Evolutionary conservation across 2,113 vertebrate species (phyloP).

Genomic region (Microcebus murinus): DNA sequence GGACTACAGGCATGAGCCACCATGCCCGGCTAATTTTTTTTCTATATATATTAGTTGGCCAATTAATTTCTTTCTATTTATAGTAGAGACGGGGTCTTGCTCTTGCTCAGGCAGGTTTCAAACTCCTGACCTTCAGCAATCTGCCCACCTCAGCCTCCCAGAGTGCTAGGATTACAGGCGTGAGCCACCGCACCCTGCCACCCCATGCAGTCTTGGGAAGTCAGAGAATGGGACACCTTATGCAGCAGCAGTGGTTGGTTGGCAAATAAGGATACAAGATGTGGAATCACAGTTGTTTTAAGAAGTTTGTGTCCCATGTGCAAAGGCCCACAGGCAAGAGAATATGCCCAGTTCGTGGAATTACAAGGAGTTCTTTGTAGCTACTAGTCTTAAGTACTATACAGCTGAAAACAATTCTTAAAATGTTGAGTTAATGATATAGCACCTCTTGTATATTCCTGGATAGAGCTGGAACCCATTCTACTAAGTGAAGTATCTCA

Average conservation of each 20-base stretch:
- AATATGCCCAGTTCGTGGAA: not conserved
- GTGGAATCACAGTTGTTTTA: not conserved
- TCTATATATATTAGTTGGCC: too few relatives aligned
- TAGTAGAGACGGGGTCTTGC: too few relatives aligned
- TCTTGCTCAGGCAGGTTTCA: too few relatives aligned
- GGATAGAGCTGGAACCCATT: too few relatives aligned
- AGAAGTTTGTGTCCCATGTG: not conserved
- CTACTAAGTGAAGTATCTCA: too few relatives aligned
- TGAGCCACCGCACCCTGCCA: not conserved
- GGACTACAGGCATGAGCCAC: too few relatives aligned
- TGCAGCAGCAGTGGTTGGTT: not conserved
- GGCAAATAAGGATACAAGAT: not conserved
- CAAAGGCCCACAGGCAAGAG: not conserved
- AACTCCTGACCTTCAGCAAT: too few relatives aligned
- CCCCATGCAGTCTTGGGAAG: not conserved
- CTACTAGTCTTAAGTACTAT: not conserved
- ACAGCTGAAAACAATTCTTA: not conserved
- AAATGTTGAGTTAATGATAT: not conserved
- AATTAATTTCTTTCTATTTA: too few relatives aligned
- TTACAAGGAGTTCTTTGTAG: not conserved
- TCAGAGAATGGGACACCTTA: not conserved
- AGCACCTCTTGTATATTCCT: too few relatives aligned
- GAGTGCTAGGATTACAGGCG: too few relatives aligned
- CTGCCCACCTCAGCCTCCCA: too few relatives aligned
- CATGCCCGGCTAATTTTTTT: too few relatives aligned